Percentiles rank a stretch among this genome's conserved stretches.
Conservation (phyloP, 2,113 vertebrate species). For the Noturus placidus region DNA sequence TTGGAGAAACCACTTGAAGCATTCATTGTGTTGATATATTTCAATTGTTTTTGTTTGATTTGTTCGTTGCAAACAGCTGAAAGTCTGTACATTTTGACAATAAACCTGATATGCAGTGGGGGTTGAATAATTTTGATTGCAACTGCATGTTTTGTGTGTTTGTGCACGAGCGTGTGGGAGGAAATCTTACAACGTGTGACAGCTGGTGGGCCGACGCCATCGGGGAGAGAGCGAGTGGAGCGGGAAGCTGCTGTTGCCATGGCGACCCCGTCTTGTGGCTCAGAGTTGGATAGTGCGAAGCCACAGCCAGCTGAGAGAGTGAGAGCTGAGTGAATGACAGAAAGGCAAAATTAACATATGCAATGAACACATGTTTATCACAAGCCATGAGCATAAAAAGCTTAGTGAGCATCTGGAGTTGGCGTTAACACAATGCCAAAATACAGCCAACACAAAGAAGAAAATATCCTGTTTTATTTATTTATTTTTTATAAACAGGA, state of each 20-base stretch:
- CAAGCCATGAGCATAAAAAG: conserved; percentile 7
- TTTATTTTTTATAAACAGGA: neutral
- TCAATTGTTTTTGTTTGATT: too few relatives aligned
- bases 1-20: too few relatives aligned
- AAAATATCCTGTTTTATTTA: conserved; percentile 15
- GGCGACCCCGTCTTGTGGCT: conserved; percentile 58
- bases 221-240: conserved; percentile 64
- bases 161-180: conserved; percentile 45
- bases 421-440: conserved; percentile 31
- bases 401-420: conserved; percentile 30
- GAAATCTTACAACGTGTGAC: conserved; percentile 76
- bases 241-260: conserved; percentile 65
- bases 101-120: too few relatives aligned
- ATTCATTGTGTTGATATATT: too few relatives aligned
- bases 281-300: conserved; percentile 66
- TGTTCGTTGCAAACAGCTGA: too few relatives aligned
- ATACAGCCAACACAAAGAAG: conserved; percentile 25
- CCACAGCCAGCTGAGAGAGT: conserved; percentile 80
- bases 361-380: conserved; percentile 57
- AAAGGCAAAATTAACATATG: conserved; percentile 57
- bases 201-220: conserved; percentile 71
- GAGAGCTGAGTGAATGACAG: conserved; percentile 74
- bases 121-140: too few relatives aligned
- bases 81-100: too few relatives aligned
- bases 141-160: conserved; percentile 39